Evolutionary conservation across 2,113 vertebrate genomes (phyloP), one percentile per base, ranked within the genome.

Genomic region (Paratilapia polleni): DNA sequence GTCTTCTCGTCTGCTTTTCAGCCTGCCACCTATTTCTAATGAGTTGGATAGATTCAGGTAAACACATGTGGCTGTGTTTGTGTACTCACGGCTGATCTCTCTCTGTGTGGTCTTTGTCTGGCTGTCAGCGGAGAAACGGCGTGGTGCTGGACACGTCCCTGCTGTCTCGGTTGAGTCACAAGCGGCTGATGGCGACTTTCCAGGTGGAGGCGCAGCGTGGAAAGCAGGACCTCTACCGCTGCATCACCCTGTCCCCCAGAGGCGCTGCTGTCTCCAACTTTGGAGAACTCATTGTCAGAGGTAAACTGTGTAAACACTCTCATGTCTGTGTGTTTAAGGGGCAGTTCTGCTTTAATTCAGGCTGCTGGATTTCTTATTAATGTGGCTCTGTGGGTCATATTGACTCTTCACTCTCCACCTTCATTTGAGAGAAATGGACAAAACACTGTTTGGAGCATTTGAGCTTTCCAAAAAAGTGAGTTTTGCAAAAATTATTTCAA

Each of bases 211-310:
- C 95, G 0, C 94, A 96, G 78, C 94, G 95, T 10, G 93, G 87
- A 0, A 96, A 97, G 91, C 97, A 98, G 94, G 98, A 98, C 83
- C 95, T 98, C 70, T 99, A 99, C 87, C 97, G 98, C 84, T 99
- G 98, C 0, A 90, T 99, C 90, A 98, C 97, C 10, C 95, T 96
- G 91, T 98, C 98, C 0, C 38, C 95, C 5, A 95, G 96, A 0
- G 98, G 98, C 0, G 96, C 98, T 0, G 95, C 98, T 0, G 97
- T 99, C 86, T 99, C 98, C 85, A 99, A 99, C 95, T 99, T 99
- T 0, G 98, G 97, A 0, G 97, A 99, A 83, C 97, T 99, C 83
- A 97, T 99, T 0, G 97, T 99, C 85, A 97, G 98, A 97, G 98
- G 98, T 99, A 92, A 82, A 75, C 1, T n/a, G 10, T 15, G 41